Base-by-base conservation (phyloP, 1,140 invertebrate species). In the Acromyrmex charruanus region DNA sequence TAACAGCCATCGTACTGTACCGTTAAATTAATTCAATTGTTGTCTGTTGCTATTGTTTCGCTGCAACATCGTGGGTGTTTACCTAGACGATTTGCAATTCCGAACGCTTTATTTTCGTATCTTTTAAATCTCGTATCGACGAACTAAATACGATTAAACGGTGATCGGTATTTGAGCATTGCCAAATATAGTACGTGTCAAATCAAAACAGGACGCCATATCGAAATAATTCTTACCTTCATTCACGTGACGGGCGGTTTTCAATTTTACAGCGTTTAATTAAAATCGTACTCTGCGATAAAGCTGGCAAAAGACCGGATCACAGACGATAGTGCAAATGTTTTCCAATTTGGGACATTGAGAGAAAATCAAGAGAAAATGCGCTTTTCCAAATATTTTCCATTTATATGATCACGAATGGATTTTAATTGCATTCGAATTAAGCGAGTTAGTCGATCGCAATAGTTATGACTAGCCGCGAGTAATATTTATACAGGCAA, bases 351-450 rank as follows among this genome's bases (percentile, higher is more conserved):
- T 59, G 14, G 31, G 21, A 58, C 6, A 44, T 49, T 21, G 39
- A 21, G 21, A 21, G 21, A 21, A 21, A 21, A 21, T 66, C 10
- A 63, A 31, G 53, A 21, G 58, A 10, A 21, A 18, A 49, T 7
- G 55, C 44, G 39, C n/a, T 75, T 51, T 84, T 7, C 7, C 39
- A 84, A 84, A 84, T 84, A 84, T 84, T 84, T 44, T 84, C 69
- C 69, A 75, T 84, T 84, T 75, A 49, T 39, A 35, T 53, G 49
- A 44, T 28, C 39, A 21, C 80, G 68, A 59, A 5, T 31, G 79
- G 79, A 59, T 82, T 82, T 82, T 61, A 84, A 84, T 84, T 69
- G 39, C 68, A 53, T 10, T 35, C 21, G 39, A 69, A 39, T 84
- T 75, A 75, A 84, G 55, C 69, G 55, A 84, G 25, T 74, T 74